These are phyloP conservation scores for Spongia lamella DNA, from an alignment of 37 sponge, comb jelly and placozoan species.

Conservation along the genomic window DNA sequence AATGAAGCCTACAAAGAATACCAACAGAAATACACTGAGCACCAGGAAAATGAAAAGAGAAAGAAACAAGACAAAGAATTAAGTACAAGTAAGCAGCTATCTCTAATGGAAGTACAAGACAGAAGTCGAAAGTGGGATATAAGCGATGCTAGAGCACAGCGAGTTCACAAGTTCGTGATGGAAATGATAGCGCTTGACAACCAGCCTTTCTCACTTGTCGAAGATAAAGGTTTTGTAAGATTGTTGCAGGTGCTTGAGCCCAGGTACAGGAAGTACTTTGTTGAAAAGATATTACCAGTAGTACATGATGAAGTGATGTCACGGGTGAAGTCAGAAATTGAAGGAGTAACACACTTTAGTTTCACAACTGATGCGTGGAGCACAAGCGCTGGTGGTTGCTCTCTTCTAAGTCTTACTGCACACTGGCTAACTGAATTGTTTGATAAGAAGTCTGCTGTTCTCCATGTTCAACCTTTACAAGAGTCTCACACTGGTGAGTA, in stretches of 20 bases:
- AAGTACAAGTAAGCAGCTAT: too few species aligned
- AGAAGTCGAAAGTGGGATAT: too few species aligned
- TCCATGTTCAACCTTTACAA: constrained; percentile 18
- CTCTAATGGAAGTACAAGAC: too few species aligned
- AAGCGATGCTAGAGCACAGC: constrained; percentile 10
- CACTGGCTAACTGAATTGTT: constrained; percentile 38
- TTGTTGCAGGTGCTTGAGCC: not conserved
- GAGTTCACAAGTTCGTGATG: constrained; percentile 1
- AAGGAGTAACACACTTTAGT: constrained; percentile 10
- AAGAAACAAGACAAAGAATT: too few species aligned
- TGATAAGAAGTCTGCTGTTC: constrained; percentile 25
- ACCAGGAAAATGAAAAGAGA: too few species aligned
- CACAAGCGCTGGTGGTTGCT: constrained; percentile 2
- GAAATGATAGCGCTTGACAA: constrained; percentile 5
- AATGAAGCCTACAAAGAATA: too few species aligned
- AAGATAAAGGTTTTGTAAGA: too few species aligned
- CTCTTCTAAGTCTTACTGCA: constrained; percentile 38
- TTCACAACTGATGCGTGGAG: constrained; percentile 50
- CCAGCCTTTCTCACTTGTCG: constrained; percentile 20
- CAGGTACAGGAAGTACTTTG: not conserved
- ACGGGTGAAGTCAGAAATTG: not conserved
- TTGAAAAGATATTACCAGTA: not conserved
- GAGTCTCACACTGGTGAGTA: constrained; percentile 38
- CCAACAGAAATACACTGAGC: too few species aligned
- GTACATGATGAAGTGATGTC: not conserved